phyloP scores from a whole-genome alignment of 2,113 vertebrate species.

The Zosterops japonicus region DNA sequence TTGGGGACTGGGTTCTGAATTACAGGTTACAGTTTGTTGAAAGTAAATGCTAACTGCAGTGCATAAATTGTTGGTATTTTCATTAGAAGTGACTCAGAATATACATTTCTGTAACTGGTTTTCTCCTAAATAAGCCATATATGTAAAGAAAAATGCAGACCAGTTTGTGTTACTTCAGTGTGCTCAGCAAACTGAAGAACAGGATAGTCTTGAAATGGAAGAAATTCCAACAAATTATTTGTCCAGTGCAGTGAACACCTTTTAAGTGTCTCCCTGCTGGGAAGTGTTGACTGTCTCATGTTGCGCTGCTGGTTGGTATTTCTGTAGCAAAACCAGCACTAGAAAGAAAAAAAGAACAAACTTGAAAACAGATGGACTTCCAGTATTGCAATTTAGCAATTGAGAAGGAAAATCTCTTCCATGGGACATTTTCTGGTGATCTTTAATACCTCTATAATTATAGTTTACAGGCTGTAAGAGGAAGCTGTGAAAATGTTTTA shows the following conservation, averaged over 20 bases:
- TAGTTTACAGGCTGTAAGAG: background rate
- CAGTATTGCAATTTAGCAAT: background rate
- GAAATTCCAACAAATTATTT: background rate
- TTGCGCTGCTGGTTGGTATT: background rate
- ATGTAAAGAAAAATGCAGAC: background rate
- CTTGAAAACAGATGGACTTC: background rate
- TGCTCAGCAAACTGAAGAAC: background rate
- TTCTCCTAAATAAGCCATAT: background rate
- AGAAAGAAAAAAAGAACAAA: background rate
- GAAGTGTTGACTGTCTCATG: background rate
- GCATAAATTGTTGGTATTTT: background rate
- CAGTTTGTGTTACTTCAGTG: background rate
- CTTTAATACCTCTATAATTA: background rate
- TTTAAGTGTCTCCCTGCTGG: background rate
- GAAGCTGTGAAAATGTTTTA: background rate
- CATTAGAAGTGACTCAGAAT: background rate
- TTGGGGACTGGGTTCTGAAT: background rate
- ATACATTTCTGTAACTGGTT: background rate
- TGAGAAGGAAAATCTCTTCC: background rate
- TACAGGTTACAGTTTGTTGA: background rate
- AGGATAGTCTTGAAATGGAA: background rate
- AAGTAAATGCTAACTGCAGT: background rate
- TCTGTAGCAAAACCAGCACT: background rate
- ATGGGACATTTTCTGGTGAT: background rate
- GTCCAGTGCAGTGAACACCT: background rate